Percentiles rank a stretch among this genome's conserved stretches.
Evolutionary conservation across 1,140 invertebrate species (phyloP).

Genomic region (Diorhabda carinulata): DNA sequence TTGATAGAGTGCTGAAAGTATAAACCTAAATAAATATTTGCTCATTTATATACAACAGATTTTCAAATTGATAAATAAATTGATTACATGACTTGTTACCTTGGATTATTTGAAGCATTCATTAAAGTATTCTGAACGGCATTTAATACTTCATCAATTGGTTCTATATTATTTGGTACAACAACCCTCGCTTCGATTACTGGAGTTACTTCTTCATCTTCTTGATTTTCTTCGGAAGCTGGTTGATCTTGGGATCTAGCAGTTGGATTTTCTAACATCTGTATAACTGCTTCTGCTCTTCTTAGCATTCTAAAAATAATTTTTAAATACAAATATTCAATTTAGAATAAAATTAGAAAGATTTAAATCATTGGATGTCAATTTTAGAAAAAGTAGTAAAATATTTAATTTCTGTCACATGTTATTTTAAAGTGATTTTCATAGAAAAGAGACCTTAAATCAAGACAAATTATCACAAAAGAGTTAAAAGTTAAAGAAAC

Average conservation of each 20-base stretch:
- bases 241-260: constrained; percentile 20
- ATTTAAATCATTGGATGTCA: too few species aligned
- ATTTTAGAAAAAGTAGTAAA: too few species aligned
- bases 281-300: constrained; percentile 39
- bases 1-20: too few species aligned
- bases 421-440: too few species aligned
- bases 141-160: constrained; percentile 37
- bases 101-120: constrained; percentile 23
- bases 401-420: too few species aligned
- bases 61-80: too few species aligned
- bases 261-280: constrained; percentile 40
- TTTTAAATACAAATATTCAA: not conserved
- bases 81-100: constrained; percentile 24
- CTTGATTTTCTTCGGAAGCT: constrained; percentile 36
- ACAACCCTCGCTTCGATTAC: constrained; percentile 47
- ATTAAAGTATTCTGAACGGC: constrained; percentile 38
- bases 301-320: constrained; percentile 39
- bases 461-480: too few species aligned
- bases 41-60: constrained; percentile 7
- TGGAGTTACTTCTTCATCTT: constrained; percentile 44
- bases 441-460: too few species aligned
- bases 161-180: constrained; percentile 38
- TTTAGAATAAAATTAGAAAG: too few species aligned
- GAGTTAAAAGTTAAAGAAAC: too few species aligned
- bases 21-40: too few species aligned